phyloP scores from a whole-genome alignment of 2,113 vertebrate genomes.

The Oreochromis aureus region DNA sequence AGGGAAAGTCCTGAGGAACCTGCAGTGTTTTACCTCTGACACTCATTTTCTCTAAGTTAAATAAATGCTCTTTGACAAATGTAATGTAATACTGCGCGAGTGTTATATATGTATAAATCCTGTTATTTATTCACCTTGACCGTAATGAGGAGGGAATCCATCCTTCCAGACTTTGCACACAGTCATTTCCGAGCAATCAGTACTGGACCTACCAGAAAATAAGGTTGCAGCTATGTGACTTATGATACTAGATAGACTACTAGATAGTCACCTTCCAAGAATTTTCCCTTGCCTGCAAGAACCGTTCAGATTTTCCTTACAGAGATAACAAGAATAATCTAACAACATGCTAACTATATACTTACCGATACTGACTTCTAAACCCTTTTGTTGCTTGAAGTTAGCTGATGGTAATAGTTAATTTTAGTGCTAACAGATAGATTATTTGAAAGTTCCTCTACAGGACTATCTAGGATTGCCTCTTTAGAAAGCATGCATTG shows the following conservation, averaged over 20 bases:
- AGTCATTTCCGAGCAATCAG: background rate
- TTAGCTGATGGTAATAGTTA: background rate
- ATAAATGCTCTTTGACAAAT: background rate
- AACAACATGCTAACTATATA: background rate
- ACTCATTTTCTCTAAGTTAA: background rate
- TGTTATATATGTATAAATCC: background rate
- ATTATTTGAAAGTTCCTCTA: background rate
- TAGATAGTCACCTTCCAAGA: background rate
- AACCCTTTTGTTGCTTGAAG: background rate
- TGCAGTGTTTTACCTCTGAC: background rate
- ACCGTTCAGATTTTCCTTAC: background rate
- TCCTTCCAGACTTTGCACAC: background rate
- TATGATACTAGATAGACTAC: background rate
- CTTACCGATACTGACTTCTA: background rate
- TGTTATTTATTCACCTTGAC: background rate
- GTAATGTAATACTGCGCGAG: background rate
- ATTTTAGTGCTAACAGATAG: background rate
- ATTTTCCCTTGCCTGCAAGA: background rate
- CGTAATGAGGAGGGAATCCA: background rate
- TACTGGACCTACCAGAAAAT: background rate
- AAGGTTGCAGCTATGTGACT: background rate
- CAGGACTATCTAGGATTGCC: background rate
- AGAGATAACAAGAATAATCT: background rate
- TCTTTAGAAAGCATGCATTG: background rate
- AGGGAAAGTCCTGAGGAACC: background rate